phyloP scores from a whole-genome alignment of 1,140 invertebrate genomes.

The Panagrolaimus sp. region DNA sequence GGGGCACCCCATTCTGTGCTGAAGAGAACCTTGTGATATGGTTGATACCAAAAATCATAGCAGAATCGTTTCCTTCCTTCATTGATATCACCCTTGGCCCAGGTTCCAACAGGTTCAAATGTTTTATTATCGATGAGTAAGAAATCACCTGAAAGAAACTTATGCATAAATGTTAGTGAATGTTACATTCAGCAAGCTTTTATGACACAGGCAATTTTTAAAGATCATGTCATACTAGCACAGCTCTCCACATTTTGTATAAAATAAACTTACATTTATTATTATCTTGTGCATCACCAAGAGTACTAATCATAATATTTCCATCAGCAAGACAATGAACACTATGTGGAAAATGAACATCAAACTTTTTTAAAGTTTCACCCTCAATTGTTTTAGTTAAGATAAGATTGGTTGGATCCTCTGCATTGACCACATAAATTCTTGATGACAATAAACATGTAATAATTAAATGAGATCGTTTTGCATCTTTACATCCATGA shows the following conservation, averaged over 20 bases:
- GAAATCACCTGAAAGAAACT: slow-evolving; percentile 75
- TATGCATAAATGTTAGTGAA: no score
- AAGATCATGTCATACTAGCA: no score
- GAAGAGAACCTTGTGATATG: slow-evolving; percentile 80
- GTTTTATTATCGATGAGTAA: slow-evolving; percentile 77
- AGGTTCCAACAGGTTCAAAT: slow-evolving; percentile 67
- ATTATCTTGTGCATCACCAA: slow-evolving; percentile 76
- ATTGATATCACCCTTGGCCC: slow-evolving; percentile 58
- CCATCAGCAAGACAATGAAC: slow-evolving; percentile 82
- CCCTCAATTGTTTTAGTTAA: slow-evolving; percentile 59
- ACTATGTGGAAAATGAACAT: slow-evolving; percentile 79
- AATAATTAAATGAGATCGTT: slow-evolving; percentile 30
- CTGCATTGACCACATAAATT: slow-evolving; percentile 32
- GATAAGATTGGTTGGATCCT: slow-evolving; percentile 18
- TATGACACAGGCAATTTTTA: no score
- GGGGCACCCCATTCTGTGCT: slow-evolving; percentile 86
- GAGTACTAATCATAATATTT: slow-evolving; percentile 85
- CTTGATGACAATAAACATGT: slow-evolving; percentile 34
- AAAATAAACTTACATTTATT: slow-evolving; percentile 60
- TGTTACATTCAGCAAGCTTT: no score
- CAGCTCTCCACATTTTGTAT: no score
- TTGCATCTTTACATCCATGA: not conserved
- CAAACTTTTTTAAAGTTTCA: slow-evolving; percentile 68
- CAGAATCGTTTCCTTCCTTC: slow-evolving; percentile 58
- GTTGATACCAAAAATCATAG: slow-evolving; percentile 85